Evolutionary conservation across 2,113 vertebrate genomes (phyloP).

Genomic region (Oncorhynchus tshawytscha): DNA sequence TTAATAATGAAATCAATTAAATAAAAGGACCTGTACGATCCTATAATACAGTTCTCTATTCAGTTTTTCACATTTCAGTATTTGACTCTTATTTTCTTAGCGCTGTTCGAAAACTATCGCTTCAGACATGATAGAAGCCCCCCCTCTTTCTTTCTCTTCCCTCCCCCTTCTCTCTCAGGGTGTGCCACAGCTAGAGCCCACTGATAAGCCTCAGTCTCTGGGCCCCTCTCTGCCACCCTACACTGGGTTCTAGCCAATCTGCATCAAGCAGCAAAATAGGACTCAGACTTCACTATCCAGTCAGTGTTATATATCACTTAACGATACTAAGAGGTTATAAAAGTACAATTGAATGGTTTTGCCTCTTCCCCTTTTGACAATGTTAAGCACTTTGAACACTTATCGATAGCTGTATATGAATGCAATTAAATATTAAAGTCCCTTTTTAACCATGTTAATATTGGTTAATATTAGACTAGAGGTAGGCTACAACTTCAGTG

Average conservation of each 20-base stretch:
- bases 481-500: too few species aligned
- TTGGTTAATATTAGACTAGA: too few species aligned
- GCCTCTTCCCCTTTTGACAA: too few species aligned
- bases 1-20: constrained; percentile 44
- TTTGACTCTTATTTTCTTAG: not conserved
- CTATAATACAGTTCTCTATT: constrained; percentile 12
- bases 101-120: not conserved
- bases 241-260: not conserved
- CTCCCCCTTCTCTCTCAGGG: not conserved
- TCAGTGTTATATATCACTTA: too few species aligned
- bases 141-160: not conserved
- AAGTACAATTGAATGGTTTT: too few species aligned
- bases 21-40: constrained; percentile 39
- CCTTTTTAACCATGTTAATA: too few species aligned
- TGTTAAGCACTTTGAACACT: too few species aligned
- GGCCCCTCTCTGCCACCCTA: not conserved
- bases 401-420: not conserved
- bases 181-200: constrained; percentile 27
- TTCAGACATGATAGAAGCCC: not conserved
- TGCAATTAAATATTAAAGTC: not conserved
- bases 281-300: too few species aligned
- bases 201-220: constrained; percentile 4
- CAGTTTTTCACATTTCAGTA: constrained; percentile 31
- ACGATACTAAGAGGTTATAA: not conserved
- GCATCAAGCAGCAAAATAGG: too few species aligned